These are phyloP conservation scores for Cremastinae sp. DNA, from an alignment of 2,888 invertebrate species.

Conservation along the genomic window DNA sequence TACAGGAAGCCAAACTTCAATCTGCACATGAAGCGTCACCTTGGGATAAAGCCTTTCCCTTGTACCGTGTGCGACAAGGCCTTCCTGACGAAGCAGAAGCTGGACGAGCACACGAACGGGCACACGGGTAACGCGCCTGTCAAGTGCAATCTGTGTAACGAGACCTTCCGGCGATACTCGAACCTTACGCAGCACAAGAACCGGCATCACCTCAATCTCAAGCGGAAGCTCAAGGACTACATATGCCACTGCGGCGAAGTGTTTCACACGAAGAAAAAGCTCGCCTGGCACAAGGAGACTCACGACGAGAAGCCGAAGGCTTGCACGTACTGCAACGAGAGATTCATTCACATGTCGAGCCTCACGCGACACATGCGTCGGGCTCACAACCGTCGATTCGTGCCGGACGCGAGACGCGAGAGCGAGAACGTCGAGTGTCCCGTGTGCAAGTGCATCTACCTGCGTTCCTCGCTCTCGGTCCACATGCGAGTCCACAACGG, in stretches of 20 bases:
- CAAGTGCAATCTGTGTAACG: slow-evolving; percentile 90
- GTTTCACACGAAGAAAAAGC: slow-evolving; percentile 91
- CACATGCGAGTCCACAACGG: slow-evolving; percentile 90
- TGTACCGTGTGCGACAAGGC: slow-evolving; percentile 91
- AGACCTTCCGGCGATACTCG: slow-evolving; percentile 90
- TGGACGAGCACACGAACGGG: slow-evolving; percentile 90
- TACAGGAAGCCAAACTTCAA: slow-evolving; percentile 88
- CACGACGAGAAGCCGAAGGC: slow-evolving; percentile 92
- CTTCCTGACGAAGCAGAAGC: slow-evolving; percentile 91
- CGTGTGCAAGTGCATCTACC: slow-evolving; percentile 89
- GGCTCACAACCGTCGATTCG: slow-evolving; percentile 89
- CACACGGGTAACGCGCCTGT: slow-evolving; percentile 91
- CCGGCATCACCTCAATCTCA: slow-evolving; percentile 88
- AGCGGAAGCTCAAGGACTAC: slow-evolving; percentile 87
- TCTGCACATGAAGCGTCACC: slow-evolving; percentile 89
- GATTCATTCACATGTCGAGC: slow-evolving; percentile 92
- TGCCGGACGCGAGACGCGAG: slow-evolving; percentile 84
- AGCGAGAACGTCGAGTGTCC: slow-evolving; percentile 89
- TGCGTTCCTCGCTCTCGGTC: slow-evolving; percentile 89
- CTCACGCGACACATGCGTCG: slow-evolving; percentile 91
- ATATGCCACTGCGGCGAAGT: slow-evolving; percentile 91
- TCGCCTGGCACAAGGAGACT: slow-evolving; percentile 92
- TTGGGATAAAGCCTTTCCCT: slow-evolving; percentile 88
- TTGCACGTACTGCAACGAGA: slow-evolving; percentile 92
- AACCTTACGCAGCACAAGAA: slow-evolving; percentile 93